Percentiles rank a stretch among this genome's conserved stretches.
Evolutionary conservation across 2,888 invertebrate species (phyloP).

Genomic region (Dendrolimus pini): DNA sequence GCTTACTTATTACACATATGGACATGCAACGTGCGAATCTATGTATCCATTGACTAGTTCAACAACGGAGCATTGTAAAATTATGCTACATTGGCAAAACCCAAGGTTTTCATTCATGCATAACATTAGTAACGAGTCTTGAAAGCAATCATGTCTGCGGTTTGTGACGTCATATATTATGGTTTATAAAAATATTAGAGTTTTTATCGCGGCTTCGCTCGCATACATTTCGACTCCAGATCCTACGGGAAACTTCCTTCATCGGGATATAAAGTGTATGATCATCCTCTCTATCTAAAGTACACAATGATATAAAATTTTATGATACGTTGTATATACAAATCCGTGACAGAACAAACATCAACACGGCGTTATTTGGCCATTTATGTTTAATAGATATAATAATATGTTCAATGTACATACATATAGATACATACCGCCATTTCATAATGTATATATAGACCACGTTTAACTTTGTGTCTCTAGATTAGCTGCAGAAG

Average conservation of each 20-base stretch:
- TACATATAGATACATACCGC: not conserved
- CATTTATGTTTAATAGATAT: not conserved
- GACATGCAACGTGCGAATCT: not conserved
- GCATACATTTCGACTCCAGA: too few species aligned
- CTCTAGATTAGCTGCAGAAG: not conserved
- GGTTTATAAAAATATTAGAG: not conserved
- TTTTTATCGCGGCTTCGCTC: too few species aligned
- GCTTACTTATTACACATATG: not conserved
- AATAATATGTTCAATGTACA: not conserved
- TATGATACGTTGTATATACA: too few species aligned
- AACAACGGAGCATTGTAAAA: constrained; percentile 2
- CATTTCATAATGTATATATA: not conserved
- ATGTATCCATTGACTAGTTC: not conserved
- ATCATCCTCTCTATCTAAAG: too few species aligned
- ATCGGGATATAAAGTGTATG: too few species aligned
- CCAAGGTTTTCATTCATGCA: constrained; percentile 61
- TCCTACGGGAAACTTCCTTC: too few species aligned
- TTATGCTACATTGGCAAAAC: constrained; percentile 30
- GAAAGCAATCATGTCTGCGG: constrained; percentile 49
- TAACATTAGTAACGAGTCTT: constrained; percentile 33
- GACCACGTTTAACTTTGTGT: constrained; percentile 2
- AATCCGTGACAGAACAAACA: too few species aligned
- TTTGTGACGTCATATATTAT: constrained; percentile 20
- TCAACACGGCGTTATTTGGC: not conserved
- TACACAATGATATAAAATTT: too few species aligned